Base-by-base conservation (phyloP, 2,888 invertebrate species). In the Protodeltote pygarga region DNA sequence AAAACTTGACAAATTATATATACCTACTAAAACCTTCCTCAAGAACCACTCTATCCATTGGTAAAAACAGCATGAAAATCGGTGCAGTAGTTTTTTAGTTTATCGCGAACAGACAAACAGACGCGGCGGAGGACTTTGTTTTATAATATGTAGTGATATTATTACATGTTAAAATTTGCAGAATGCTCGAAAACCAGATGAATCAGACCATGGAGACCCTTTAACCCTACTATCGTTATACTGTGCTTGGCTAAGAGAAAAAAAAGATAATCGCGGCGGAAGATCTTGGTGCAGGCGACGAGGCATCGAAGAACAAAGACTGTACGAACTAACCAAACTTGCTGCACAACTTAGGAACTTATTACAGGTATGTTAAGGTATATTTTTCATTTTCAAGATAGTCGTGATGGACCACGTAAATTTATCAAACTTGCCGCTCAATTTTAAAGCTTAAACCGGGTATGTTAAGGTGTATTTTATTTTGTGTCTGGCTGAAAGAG, bases 171-270 rank as follows among this genome's bases (percentile, higher is more conserved):
- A 1, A 5, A 14, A 4, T 14, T 75, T 83, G 1, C 70, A 95
- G 94, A 94, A 94, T 25, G 93, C 96, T 0, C 93, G 97, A 24
- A 95, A 95, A 85, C 94, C 94, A 0, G 93, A 98, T 21, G 97
- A 98, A 76, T 98, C 98, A 0, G 97, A 97, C 77, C 98, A 99
- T 79, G 99, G 99, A 0, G 99, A 99, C 82, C 97, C 99, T 0
- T 93, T 99, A 57, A 98, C 98, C 0, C 87, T 99, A 0, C 87
- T 99, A 1, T 97, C 97, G 66, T 93, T 96, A 16, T 98, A 96
- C 85, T 95, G 96, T 75, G 96, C 97, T 60, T 99, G 99, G 99
- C 83, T 99, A 23, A 93, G 95, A 65, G 93, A 96, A 20, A 98
- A 98, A 77, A 93, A 94, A 37, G 92, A 93, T 15, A 80, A 81